Evolutionary conservation across 2,113 vertebrate species (phyloP), one percentile per base, ranked within the genome.

Genomic region (Chunga burmeisteri): DNA sequence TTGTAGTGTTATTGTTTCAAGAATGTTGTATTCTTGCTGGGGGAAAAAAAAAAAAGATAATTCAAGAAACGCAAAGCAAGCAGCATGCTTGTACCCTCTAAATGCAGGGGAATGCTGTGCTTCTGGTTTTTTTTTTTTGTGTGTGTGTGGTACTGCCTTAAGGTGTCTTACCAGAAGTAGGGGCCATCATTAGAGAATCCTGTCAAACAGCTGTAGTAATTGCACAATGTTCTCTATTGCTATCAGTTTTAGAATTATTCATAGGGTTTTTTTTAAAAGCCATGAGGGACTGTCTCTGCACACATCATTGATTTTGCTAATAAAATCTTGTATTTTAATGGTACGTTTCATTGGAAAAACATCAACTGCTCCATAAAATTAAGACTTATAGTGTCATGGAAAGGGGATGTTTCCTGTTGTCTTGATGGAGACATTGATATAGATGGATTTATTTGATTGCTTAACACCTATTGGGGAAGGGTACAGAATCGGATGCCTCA

Each of bases 271-370:
- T 91, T 89, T 92, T 26, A 40, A 78, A 68, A 94, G 52, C 49
- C 91, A 49, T 2, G 5, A 86, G 96, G 88, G 90, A 96, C 88
- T 79, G 16, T 47, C 92, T 94, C 56, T 92, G 79, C 71, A 88
- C 62, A 58, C 81, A 73, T 92, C 85, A 93, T 94, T 93, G 93
- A 92, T 96, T 95, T 94, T 86, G 36, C 83, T 96, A 97, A 95
- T 96, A 97, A 96, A 94, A 94, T 94, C 56, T 91, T 94, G 11
- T 75, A 93, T 94, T 95, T 94, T 94, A 93, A 88, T 93, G 81
- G 68, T 94, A 77, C 5, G 3, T 90, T 97, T 91, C 66, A 93
- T 95, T 93, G 91, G 65, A 96, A 94, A 85, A 87, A 85, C 53
- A 75, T 97, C 90, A 94, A 70, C 84, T 90, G 70, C 65, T 81